These are phyloP conservation scores for Meles meles DNA, from an alignment of 2,113 vertebrate species.

Conservation along the genomic window DNA sequence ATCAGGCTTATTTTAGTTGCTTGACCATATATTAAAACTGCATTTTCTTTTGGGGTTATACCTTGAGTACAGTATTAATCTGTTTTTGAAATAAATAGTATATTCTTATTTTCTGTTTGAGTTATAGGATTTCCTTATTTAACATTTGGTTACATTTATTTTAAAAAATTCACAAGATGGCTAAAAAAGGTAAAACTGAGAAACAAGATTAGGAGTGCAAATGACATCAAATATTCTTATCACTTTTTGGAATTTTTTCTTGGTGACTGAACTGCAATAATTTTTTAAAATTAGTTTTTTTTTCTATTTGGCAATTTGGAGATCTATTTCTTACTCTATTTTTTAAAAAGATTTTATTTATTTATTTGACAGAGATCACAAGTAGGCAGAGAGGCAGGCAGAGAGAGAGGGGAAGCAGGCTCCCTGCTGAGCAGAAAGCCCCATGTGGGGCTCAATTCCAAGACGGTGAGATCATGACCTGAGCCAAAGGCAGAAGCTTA, in stretches of 20 bases:
- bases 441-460: too few relatives aligned
- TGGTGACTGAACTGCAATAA: not conserved
- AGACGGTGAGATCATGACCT: too few relatives aligned
- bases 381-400: too few relatives aligned
- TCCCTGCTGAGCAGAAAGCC: too few relatives aligned
- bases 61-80: not conserved
- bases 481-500: too few relatives aligned
- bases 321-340: too few relatives aligned
- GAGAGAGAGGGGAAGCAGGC: too few relatives aligned
- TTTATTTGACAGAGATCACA: too few relatives aligned
- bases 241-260: not conserved
- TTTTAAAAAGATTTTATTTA: too few relatives aligned
- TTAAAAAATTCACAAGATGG: not conserved
- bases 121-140: not conserved
- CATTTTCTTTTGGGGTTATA: not conserved
- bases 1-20: not conserved
- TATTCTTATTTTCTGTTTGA: slow-evolving; percentile 16
- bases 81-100: not conserved
- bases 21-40: not conserved
- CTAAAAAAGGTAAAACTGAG: not conserved
- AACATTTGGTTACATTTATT: not conserved
- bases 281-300: not conserved
- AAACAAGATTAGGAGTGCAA: not conserved
- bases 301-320: not conserved
- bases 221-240: not conserved